These are phyloP conservation scores for Muraenolepis orangiensis DNA, from an alignment of 2,797 vertebrate genomes.

Conservation along the genomic window DNA sequence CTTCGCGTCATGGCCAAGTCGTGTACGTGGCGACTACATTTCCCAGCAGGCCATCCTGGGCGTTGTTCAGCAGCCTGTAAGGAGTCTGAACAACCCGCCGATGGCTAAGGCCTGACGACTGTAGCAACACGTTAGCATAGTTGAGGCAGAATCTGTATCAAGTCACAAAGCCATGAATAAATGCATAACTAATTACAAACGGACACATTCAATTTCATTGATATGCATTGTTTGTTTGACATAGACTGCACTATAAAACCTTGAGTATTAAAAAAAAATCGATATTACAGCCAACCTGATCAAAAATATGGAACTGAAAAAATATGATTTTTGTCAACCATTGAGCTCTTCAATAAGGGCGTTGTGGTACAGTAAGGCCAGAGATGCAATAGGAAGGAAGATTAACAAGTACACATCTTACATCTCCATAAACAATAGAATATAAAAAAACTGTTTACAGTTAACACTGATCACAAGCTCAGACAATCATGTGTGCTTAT, in stretches of 20 bases:
- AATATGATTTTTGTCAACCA: background rate
- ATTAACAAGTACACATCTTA: slow-evolving; percentile 12
- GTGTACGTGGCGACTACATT: slow-evolving; percentile 27
- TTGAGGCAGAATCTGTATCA: slow-evolving; percentile 59
- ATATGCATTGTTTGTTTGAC: slow-evolving; percentile 14
- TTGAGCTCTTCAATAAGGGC: slow-evolving; percentile 27
- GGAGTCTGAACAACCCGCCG: too few species aligned
- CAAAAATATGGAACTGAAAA: slow-evolving; percentile 9
- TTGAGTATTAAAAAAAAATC: background rate
- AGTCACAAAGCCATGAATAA: slow-evolving; percentile 17
- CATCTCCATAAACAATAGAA: background rate
- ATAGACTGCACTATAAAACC: slow-evolving; percentile 10
- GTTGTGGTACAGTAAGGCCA: slow-evolving; percentile 59
- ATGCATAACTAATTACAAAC: slow-evolving; percentile 9
- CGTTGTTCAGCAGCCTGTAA: slow-evolving; percentile 50
- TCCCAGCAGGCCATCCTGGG: slow-evolving; percentile 35
- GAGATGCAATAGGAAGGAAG: slow-evolving; percentile 29
- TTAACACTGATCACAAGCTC: slow-evolving; percentile 56
- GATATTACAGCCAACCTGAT: slow-evolving; percentile 20
- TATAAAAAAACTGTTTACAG: slow-evolving; percentile 14
- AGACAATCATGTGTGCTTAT: slow-evolving; percentile 42
- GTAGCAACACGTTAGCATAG: slow-evolving; percentile 45
- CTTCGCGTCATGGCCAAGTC: slow-evolving; percentile 27
- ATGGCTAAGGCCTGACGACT: slow-evolving; percentile 37
- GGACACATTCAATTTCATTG: slow-evolving; percentile 34